Conservation (phyloP, 2,113 vertebrate species). For the Perca schrenkii region DNA sequence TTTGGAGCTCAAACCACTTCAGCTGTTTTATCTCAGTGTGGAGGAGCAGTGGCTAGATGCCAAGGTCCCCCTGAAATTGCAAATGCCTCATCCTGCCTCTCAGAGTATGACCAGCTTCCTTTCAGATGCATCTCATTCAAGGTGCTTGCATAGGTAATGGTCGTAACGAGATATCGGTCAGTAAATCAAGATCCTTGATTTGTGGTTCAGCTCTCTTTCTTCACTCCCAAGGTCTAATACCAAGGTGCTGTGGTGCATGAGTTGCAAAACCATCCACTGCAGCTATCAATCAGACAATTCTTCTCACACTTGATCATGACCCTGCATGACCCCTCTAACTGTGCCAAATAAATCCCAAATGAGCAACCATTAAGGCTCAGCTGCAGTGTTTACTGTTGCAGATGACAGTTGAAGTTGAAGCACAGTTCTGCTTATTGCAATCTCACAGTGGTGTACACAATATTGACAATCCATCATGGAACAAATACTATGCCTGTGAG, state of each 20-base stretch:
- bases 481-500: neutral
- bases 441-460: neutral
- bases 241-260: conserved; percentile 7
- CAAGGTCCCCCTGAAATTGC: conserved; percentile 59
- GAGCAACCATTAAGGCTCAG: conserved; percentile 2
- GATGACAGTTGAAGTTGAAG: neutral
- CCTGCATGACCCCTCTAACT: conserved; percentile 3
- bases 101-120: conserved; percentile 28
- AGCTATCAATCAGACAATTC: conserved; percentile 26
- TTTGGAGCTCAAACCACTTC: conserved; percentile 18
- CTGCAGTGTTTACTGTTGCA: conserved; percentile 13
- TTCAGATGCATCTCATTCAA: conserved; percentile 40
- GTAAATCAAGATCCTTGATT: conserved; percentile 61
- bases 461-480: conserved; percentile 7
- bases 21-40: conserved; percentile 27
- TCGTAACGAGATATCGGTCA: conserved; percentile 21
- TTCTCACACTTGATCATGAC: conserved; percentile 17
- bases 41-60: conserved; percentile 28
- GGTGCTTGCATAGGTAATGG: conserved; percentile 35
- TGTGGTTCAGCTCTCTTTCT: conserved; percentile 38
- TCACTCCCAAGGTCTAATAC: conserved; percentile 39
- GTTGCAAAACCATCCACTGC: conserved; percentile 38
- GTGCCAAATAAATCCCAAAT: conserved; percentile 26
- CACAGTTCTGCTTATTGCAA: conserved; percentile 4
- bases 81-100: conserved; percentile 59